Conservation (phyloP, 2,888 invertebrate genomes). For the Ichneumon xanthorius region DNA sequence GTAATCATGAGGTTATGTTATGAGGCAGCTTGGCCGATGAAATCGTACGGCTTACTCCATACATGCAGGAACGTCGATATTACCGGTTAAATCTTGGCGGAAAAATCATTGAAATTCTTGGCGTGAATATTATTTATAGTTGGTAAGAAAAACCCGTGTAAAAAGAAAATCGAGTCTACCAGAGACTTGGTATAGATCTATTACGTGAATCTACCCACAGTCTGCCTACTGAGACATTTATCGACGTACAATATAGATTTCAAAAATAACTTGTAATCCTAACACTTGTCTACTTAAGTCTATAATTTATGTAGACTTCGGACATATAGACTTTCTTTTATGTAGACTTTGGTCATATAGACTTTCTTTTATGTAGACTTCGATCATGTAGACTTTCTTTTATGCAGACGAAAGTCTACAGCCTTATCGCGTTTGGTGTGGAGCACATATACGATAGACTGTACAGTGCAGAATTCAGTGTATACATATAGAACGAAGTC, state of each 20-base stretch:
- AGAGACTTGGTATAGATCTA: neutral
- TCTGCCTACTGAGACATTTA: neutral
- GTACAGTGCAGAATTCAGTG: too few relatives aligned
- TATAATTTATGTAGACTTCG: neutral
- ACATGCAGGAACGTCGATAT: conserved; percentile 1
- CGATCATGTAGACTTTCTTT: neutral
- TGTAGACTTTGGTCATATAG: too few relatives aligned
- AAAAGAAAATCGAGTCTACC: neutral
- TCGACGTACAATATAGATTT: neutral
- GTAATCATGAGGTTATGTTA: neutral
- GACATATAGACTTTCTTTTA: too few relatives aligned
- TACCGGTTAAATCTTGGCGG: neutral
- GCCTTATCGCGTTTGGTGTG: too few relatives aligned
- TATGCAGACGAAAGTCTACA: too few relatives aligned
- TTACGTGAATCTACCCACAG: neutral
- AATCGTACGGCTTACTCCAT: neutral
- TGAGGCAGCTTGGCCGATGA: neutral
- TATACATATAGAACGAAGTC: too few relatives aligned
- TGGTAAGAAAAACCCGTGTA: neutral
- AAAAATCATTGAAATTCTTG: conserved; percentile 38
- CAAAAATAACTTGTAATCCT: neutral
- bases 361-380: neutral
- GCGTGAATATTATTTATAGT: neutral
- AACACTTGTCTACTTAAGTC: neutral
- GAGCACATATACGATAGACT: too few relatives aligned